Percentiles rank a stretch among this genome's conserved stretches.
Evolutionary conservation across 2,113 vertebrate genomes (phyloP).

Genomic region (Colaptes auratus): DNA sequence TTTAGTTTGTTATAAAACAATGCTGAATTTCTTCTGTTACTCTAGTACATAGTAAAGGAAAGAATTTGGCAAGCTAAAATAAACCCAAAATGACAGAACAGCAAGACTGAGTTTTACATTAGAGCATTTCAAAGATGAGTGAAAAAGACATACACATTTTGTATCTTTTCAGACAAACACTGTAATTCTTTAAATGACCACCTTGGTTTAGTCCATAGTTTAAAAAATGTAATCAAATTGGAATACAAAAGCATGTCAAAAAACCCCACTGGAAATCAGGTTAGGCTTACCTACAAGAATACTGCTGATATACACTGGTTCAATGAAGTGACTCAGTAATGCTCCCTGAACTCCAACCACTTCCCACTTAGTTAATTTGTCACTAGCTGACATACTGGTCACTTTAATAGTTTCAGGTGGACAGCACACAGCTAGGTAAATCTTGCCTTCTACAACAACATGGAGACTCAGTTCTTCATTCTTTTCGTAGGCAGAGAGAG

Average conservation of each 20-base stretch:
- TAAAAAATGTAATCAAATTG: neutral
- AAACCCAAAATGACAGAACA: neutral
- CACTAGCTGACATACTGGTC: slow-evolving; percentile 90
- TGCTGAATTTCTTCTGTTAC: neutral
- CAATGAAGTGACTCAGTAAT: slow-evolving; percentile 91
- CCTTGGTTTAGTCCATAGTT: accelerated
- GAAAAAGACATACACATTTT: neutral
- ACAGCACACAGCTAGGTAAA: slow-evolving; percentile 84
- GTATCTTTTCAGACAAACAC: neutral
- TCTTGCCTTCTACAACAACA: slow-evolving; percentile 87
- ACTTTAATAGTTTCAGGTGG: slow-evolving; percentile 70
- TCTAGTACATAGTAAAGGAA: neutral
- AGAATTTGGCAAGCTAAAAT: neutral
- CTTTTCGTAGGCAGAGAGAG: slow-evolving; percentile 84
- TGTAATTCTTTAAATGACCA: neutral
- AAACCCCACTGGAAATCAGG: accelerated
- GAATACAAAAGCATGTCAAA: neutral
- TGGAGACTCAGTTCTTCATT: slow-evolving; percentile 89
- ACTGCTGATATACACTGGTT: slow-evolving; percentile 88
- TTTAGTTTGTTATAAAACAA: neutral
- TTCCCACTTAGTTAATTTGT: slow-evolving; percentile 94
- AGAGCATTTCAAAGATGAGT: neutral
- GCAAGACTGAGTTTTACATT: neutral
- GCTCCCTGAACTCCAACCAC: slow-evolving; percentile 94
- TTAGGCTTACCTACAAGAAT: slow-evolving; percentile 86